These are phyloP conservation scores for Paramisgurnus dabryanus DNA, from an alignment of 2,113 vertebrate species.

Conservation along the genomic window DNA sequence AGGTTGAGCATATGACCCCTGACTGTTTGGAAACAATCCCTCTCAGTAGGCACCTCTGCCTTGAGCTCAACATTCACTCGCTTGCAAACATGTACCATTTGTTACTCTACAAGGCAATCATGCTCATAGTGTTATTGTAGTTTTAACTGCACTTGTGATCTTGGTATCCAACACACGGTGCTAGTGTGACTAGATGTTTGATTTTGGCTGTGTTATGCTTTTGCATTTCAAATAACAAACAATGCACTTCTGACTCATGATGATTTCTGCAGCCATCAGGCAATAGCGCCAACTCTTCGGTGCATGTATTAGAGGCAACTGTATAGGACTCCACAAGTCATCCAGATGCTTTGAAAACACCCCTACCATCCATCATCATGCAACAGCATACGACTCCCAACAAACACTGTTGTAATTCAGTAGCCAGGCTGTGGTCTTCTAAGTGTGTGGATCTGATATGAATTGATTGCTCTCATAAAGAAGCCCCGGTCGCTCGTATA, in stretches of 20 bases:
- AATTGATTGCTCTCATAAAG: conserved; percentile 45
- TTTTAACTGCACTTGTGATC: neutral
- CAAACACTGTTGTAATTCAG: neutral
- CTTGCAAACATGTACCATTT: conserved; percentile 28
- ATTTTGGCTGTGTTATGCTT: too few species aligned
- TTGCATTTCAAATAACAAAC: neutral
- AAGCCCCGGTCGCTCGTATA: conserved; percentile 19
- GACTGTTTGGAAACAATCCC: conserved; percentile 24
- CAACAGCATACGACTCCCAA: neutral
- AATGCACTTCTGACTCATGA: neutral
- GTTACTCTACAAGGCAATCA: conserved; percentile 8
- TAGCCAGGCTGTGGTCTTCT: neutral
- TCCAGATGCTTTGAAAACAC: neutral
- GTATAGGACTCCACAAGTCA: neutral
- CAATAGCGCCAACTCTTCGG: neutral
- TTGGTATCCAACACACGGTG: neutral
- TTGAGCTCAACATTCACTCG: neutral
- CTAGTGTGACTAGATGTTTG: neutral
- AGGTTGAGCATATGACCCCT: conserved; percentile 16
- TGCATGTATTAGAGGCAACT: neutral
- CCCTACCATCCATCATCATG: neutral
- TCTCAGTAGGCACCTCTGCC: neutral
- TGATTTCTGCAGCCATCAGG: neutral
- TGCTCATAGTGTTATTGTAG: neutral
- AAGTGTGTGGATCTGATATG: conserved; percentile 43